Conservation (phyloP, 2,888 invertebrate genomes). For the Amphiduros pacificus region DNA sequence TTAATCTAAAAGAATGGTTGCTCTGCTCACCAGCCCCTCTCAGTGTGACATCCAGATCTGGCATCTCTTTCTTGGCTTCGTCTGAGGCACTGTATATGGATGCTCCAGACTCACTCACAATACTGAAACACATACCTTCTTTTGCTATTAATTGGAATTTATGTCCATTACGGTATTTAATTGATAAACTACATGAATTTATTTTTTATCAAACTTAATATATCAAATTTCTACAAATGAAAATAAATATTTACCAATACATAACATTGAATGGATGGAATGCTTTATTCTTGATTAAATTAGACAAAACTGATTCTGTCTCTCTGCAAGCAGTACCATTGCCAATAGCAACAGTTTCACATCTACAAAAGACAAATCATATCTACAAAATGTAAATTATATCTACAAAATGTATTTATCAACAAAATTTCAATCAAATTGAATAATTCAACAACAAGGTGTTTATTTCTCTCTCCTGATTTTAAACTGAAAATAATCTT, state of each 20-base stretch:
- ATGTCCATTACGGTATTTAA: too few relatives aligned
- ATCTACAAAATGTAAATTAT: too few relatives aligned
- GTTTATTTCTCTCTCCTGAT: too few relatives aligned
- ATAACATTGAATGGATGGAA: slow-evolving; percentile 67
- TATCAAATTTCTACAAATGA: not conserved
- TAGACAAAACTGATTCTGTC: slow-evolving; percentile 75
- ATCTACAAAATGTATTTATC: too few relatives aligned
- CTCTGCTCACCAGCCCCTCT: slow-evolving; percentile 73
- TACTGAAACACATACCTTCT: too few relatives aligned
- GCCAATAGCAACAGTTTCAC: slow-evolving; percentile 82
- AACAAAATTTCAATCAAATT: too few relatives aligned
- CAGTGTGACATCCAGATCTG: slow-evolving; percentile 79
- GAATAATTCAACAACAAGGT: too few relatives aligned
- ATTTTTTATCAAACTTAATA: not conserved
- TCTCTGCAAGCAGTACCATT: slow-evolving; percentile 90
- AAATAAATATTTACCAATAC: slow-evolving; percentile 51
- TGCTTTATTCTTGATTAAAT: slow-evolving; percentile 65
- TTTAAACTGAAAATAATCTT: too few relatives aligned
- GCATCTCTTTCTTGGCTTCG: slow-evolving; percentile 82
- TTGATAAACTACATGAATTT: too few relatives aligned
- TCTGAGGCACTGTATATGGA: slow-evolving; percentile 89
- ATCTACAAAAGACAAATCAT: slow-evolving; percentile 62
- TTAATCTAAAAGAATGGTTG: too few relatives aligned
- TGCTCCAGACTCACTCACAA: slow-evolving; percentile 88
- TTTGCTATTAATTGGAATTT: too few relatives aligned